phyloP scores from a whole-genome alignment of 1,140 invertebrate genomes.

The Plodia interpunctella region DNA sequence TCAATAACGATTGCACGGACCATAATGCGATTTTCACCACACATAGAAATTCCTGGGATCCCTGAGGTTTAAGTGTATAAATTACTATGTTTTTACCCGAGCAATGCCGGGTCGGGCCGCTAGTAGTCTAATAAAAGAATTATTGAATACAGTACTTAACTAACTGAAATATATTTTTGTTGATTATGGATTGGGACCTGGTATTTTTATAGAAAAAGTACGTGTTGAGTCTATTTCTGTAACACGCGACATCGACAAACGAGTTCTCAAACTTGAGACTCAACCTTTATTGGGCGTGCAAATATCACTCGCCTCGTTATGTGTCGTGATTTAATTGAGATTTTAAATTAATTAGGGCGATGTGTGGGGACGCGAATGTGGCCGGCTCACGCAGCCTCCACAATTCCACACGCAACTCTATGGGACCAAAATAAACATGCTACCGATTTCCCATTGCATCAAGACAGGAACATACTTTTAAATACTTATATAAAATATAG shows the following conservation, averaged over 20 bases:
- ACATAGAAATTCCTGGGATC: too few species aligned
- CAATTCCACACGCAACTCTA: slow-evolving; percentile 58
- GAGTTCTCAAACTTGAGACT: slow-evolving; percentile 42
- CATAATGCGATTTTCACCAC: too few species aligned
- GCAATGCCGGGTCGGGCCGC: too few species aligned
- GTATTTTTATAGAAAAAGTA: too few species aligned
- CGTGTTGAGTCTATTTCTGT: slow-evolving; percentile 11
- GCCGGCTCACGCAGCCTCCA: slow-evolving; percentile 58
- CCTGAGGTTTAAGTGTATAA: too few species aligned
- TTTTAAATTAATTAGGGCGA: slow-evolving; percentile 68
- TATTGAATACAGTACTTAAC: too few species aligned
- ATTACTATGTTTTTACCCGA: too few species aligned
- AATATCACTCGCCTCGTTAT: slow-evolving; percentile 58
- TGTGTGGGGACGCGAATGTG: slow-evolving; percentile 64
- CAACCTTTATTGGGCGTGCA: slow-evolving; percentile 36
- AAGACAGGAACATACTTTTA: not conserved
- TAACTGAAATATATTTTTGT: too few species aligned
- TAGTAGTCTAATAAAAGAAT: too few species aligned
- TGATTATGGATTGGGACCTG: too few species aligned
- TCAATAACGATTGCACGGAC: too few species aligned
- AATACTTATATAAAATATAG: too few species aligned
- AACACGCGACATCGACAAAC: slow-evolving; percentile 40
- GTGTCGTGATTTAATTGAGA: slow-evolving; percentile 75
- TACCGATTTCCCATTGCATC: not conserved
- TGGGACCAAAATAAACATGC: slow-evolving; percentile 3